phyloP scores from a whole-genome alignment of 2,797 vertebrate species.

The Bovichtus variegatus region DNA sequence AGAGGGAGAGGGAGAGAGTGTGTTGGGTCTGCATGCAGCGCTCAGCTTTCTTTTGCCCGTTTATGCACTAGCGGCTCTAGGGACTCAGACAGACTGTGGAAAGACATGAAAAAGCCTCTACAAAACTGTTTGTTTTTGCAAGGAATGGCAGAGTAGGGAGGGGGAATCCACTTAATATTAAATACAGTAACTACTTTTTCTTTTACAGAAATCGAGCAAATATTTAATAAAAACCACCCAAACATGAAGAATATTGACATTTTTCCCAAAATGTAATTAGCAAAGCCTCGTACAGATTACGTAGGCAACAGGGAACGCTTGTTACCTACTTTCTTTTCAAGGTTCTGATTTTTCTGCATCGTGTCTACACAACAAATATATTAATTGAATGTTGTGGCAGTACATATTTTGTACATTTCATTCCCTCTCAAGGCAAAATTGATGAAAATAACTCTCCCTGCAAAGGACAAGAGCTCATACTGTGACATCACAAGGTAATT shows the following conservation, averaged over 20 bases:
- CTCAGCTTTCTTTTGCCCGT: slow-evolving; percentile 69
- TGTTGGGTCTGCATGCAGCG: slow-evolving; percentile 62
- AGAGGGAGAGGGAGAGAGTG: slow-evolving; percentile 11
- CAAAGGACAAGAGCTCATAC: background rate
- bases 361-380: background rate
- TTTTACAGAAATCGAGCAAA: slow-evolving; percentile 11
- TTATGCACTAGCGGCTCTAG: slow-evolving; percentile 73
- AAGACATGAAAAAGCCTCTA: slow-evolving; percentile 69
- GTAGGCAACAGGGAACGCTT: background rate
- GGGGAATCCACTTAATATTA: slow-evolving; percentile 65
- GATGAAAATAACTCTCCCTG: background rate
- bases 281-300: background rate
- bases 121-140: slow-evolving; percentile 77
- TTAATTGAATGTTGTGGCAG: background rate
- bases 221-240: slow-evolving; percentile 12
- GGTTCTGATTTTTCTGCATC: background rate
- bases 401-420: background rate
- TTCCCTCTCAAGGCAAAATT: background rate
- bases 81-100: slow-evolving; percentile 63
- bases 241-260: slow-evolving; percentile 17
- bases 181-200: slow-evolving; percentile 19
- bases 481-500: slow-evolving; percentile 5
- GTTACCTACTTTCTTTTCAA: background rate
- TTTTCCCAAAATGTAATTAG: slow-evolving; percentile 31
- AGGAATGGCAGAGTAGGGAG: slow-evolving; percentile 49